Conservation (phyloP, 2,888 invertebrate species). For the Pheosia tremula region DNA sequence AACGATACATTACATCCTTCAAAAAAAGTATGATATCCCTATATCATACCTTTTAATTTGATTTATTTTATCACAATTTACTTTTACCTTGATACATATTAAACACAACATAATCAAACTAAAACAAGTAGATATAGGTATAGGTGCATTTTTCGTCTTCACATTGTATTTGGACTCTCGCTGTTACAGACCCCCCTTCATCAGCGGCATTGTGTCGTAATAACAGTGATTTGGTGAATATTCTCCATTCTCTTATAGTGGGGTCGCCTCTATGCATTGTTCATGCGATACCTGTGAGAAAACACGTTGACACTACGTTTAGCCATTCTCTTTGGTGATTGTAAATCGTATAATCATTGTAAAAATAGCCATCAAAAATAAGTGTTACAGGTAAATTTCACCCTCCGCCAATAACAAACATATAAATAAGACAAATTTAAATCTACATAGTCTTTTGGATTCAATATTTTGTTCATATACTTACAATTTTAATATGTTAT, state of each 20-base stretch:
- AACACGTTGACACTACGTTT: conserved; percentile 60
- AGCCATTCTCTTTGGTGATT: conserved; percentile 13
- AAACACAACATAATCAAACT: too few relatives aligned
- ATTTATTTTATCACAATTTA: too few relatives aligned
- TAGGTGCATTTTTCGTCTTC: neutral
- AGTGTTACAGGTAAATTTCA: neutral
- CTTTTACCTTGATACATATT: too few relatives aligned
- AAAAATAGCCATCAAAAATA: neutral
- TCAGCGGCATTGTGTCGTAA: conserved; percentile 68
- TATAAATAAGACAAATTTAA: too few relatives aligned
- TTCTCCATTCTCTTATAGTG: conserved; percentile 65
- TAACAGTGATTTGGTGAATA: conserved; percentile 76
- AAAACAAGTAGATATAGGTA: too few relatives aligned
- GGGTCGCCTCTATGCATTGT: conserved; percentile 60
- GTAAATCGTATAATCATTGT: conserved; percentile 1
- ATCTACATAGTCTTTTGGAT: too few relatives aligned
- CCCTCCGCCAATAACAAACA: too few relatives aligned
- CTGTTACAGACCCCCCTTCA: conserved; percentile 55
- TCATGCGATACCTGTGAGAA: conserved; percentile 80
- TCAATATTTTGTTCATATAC: too few relatives aligned
- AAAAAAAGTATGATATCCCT: too few relatives aligned
- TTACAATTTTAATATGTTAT: too few relatives aligned
- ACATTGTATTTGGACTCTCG: conserved; percentile 16
- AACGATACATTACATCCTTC: too few relatives aligned
- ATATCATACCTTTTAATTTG: too few relatives aligned